These are phyloP conservation scores for Aplysia californica DNA, from an alignment of 1,140 invertebrate species.

Conservation along the genomic window DNA sequence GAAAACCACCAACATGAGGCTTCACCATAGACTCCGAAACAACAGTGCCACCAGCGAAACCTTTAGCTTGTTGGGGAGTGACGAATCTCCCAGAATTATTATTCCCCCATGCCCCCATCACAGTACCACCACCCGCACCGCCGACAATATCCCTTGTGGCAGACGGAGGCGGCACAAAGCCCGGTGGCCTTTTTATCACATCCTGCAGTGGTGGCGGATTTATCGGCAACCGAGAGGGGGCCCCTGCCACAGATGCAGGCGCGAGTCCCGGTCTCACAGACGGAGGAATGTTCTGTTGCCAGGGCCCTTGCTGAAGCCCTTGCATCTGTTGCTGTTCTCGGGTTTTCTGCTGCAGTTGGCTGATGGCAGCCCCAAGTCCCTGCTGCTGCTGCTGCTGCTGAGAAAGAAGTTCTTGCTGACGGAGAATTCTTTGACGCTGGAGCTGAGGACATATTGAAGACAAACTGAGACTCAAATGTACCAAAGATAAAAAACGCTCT, in stretches of 20 bases:
- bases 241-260: neutral
- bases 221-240: no score
- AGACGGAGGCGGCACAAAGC: neutral
- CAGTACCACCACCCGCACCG: no score
- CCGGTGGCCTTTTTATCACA: neutral
- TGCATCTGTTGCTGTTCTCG: neutral
- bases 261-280: neutral
- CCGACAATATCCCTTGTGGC: neutral
- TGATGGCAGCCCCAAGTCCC: constrained; percentile 5
- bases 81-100: neutral
- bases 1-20: no score
- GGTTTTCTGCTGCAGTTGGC: constrained; percentile 17
- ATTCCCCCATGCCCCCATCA: neutral
- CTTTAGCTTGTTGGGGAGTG: neutral
- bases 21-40: no score
- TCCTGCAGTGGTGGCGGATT: no score
- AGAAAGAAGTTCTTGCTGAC: neutral
- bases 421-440: no score
- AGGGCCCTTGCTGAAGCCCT: no score
- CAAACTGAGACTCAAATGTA: no score
- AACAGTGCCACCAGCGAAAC: no score
- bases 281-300: no score
- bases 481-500: no score
- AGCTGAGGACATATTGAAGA: no score
- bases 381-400: constrained; percentile 2